phyloP scores from a whole-genome alignment of 2,797 vertebrate species.

The Vultur gryphus region DNA sequence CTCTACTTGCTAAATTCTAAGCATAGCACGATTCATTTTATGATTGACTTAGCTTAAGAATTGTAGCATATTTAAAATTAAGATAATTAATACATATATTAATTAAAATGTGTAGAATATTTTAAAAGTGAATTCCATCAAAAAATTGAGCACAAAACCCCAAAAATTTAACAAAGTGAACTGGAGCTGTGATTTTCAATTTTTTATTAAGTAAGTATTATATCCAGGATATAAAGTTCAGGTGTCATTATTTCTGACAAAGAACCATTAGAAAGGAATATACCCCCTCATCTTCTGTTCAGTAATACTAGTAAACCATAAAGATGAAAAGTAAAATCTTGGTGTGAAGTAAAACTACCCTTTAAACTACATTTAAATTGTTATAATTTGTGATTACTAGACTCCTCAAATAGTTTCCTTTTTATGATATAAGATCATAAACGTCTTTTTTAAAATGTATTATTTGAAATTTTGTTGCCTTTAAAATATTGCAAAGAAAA shows the following conservation, averaged over 20 bases:
- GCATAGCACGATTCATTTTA: background rate
- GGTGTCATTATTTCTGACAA: background rate
- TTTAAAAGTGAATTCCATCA: background rate
- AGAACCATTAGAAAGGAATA: background rate
- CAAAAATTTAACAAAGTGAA: background rate
- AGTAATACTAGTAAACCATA: background rate
- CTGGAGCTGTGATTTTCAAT: background rate
- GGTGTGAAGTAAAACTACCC: background rate
- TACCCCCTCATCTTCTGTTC: background rate
- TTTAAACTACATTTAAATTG: background rate
- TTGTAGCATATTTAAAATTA: background rate
- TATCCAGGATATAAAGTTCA: background rate
- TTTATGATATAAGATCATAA: background rate
- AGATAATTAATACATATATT: background rate
- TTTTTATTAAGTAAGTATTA: background rate
- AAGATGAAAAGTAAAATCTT: background rate
- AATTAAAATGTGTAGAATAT: background rate
- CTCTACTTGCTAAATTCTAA: background rate
- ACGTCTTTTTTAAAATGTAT: background rate
- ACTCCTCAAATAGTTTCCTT: background rate
- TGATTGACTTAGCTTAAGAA: background rate
- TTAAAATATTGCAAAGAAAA: background rate
- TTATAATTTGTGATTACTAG: background rate
- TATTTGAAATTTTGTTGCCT: background rate
- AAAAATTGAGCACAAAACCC: background rate